A percentile compares a stretch with the other conserved stretches of the same genome.
Evolutionary conservation across 2,888 invertebrate species (phyloP).

Genomic region (Microplitis manilae): DNA sequence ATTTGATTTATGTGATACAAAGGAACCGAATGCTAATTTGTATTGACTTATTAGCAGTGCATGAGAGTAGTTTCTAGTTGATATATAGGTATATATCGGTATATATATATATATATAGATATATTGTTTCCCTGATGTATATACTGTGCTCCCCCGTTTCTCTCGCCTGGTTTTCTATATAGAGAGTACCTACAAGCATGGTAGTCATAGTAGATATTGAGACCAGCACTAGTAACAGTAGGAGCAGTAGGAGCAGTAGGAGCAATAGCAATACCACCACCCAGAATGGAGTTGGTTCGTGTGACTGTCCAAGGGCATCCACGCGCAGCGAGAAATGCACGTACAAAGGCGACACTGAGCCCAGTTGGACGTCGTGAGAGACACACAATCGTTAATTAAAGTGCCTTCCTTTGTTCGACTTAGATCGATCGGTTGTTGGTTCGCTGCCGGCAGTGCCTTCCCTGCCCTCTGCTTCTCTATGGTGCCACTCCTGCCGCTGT

Average conservation of each 20-base stretch:
- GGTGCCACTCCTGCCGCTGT: constrained; percentile 9
- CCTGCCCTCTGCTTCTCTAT: constrained; percentile 14
- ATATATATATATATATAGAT: constrained; percentile 62
- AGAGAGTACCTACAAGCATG: not conserved
- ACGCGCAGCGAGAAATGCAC: constrained; percentile 43
- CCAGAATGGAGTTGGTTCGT: not conserved
- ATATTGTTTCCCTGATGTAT: constrained; percentile 46
- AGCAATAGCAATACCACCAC: too few species aligned
- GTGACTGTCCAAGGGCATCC: constrained; percentile 53
- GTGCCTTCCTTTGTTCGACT: constrained; percentile 62
- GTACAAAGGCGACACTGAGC: constrained; percentile 30
- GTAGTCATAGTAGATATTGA: not conserved
- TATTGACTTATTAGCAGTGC: constrained; percentile 66
- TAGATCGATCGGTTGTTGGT: constrained; percentile 63
- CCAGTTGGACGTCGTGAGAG: constrained; percentile 43
- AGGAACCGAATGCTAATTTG: constrained; percentile 65
- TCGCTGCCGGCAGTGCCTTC: constrained; percentile 43
- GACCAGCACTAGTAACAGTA: not conserved
- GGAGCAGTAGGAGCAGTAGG: too few species aligned
- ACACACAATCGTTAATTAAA: constrained; percentile 64
- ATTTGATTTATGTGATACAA: constrained; percentile 64
- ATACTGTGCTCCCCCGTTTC: constrained; percentile 29
- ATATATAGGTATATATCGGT: constrained; percentile 61
- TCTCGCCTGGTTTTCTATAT: constrained; percentile 10
- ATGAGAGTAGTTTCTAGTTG: constrained; percentile 52